Conservation (phyloP, 2,113 vertebrate genomes). For the Cathartes aura region DNA sequence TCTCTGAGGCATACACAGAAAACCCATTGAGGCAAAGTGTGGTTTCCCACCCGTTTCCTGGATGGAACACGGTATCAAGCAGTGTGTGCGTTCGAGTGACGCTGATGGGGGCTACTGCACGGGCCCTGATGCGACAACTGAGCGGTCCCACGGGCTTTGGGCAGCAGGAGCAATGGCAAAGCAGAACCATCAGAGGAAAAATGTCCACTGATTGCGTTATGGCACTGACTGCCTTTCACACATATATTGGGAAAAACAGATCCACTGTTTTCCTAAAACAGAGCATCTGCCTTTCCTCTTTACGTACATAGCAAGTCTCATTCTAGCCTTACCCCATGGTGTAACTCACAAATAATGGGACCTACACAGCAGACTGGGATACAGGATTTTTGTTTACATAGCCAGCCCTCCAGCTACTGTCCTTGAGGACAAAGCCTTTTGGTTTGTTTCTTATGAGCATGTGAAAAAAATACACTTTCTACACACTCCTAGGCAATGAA, state of each 20-base stretch:
- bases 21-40: background rate
- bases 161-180: background rate
- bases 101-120: background rate
- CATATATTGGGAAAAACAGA: background rate
- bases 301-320: background rate
- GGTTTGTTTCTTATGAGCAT: background rate
- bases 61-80: background rate
- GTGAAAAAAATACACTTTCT: background rate
- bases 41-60: background rate
- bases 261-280: background rate
- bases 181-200: background rate
- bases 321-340: background rate
- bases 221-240: background rate
- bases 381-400: background rate
- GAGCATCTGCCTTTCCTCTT: background rate
- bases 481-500: background rate
- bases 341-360: background rate
- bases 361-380: background rate
- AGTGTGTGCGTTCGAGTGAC: background rate
- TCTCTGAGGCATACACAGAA: background rate
- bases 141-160: accelerated
- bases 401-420: background rate
- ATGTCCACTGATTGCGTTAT: accelerated
- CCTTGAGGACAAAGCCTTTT: background rate
- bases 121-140: background rate